Conservation (phyloP, 1,140 invertebrate genomes). For the Cyrtorhinus lividipennis region DNA sequence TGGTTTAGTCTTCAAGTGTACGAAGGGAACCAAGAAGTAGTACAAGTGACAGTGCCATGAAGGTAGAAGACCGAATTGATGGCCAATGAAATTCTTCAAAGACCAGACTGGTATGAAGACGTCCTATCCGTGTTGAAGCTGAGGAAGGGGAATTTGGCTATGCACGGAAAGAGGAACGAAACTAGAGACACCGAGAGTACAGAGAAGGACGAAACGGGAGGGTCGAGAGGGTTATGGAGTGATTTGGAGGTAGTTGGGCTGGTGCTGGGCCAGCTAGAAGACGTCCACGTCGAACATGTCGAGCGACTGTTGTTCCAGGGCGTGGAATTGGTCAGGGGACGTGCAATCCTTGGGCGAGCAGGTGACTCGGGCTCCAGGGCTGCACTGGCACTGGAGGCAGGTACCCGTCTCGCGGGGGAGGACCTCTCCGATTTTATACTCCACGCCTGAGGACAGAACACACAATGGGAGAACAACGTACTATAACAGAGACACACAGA, state of each 20-base stretch:
- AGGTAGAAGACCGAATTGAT: too few species aligned
- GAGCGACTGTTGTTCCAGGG: conserved; percentile 28
- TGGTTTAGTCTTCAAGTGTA: too few species aligned
- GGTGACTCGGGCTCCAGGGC: conserved; percentile 44
- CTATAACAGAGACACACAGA: background rate
- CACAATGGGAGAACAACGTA: background rate
- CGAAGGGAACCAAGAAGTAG: too few species aligned
- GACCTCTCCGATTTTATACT: conserved; percentile 44
- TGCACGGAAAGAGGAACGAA: too few species aligned
- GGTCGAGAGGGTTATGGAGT: background rate
- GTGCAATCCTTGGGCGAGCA: conserved; percentile 41
- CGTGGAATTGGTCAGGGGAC: conserved; percentile 28
- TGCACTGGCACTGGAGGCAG: conserved; percentile 51
- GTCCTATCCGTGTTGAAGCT: too few species aligned
- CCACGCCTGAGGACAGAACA: conserved; percentile 34
- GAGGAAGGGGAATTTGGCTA: too few species aligned
- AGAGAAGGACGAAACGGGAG: too few species aligned
- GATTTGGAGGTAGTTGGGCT: conserved; percentile 8
- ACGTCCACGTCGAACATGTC: conserved; percentile 29
- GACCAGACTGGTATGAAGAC: too few species aligned
- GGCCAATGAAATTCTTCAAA: too few species aligned
- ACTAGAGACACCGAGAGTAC: too few species aligned
- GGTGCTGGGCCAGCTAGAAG: conserved; percentile 21
- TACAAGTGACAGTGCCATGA: too few species aligned
- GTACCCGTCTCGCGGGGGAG: conserved; percentile 51